Conservation (phyloP, 2,113 vertebrate species). For the Alectura lathami region DNA sequence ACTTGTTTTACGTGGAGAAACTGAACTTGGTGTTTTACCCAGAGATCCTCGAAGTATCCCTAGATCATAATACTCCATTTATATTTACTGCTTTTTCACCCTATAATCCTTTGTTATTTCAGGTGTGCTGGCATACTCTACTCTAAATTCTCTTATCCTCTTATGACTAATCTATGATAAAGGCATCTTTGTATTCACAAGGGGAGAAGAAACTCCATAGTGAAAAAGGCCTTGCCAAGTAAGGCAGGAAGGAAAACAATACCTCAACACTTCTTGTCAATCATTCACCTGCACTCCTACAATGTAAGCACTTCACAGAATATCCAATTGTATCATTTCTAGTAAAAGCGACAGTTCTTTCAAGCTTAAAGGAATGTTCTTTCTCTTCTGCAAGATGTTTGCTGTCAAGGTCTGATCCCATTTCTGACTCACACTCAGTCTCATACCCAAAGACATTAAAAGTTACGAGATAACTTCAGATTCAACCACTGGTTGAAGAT, state of each 20-base stretch:
- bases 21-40: not conserved
- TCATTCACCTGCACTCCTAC: constrained; percentile 25
- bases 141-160: not conserved
- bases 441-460: not conserved
- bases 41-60: not conserved
- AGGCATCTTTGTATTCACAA: not conserved
- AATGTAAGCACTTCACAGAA: not conserved
- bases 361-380: not conserved
- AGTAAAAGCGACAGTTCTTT: not conserved
- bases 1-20: not conserved
- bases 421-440: not conserved
- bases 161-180: constrained; percentile 48
- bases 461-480: not conserved
- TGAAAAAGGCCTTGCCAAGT: not conserved
- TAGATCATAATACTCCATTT: not conserved
- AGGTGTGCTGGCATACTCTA: constrained; percentile 30
- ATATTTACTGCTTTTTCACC: not conserved
- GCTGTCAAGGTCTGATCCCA: not conserved
- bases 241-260: constrained; percentile 29
- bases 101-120: constrained; percentile 33
- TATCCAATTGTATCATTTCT: not conserved
- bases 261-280: constrained; percentile 9
- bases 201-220: not conserved
- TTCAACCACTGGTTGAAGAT: not conserved
- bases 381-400: not conserved